Conservation (phyloP, 2,113 vertebrate genomes). For the Chauna torquata region DNA sequence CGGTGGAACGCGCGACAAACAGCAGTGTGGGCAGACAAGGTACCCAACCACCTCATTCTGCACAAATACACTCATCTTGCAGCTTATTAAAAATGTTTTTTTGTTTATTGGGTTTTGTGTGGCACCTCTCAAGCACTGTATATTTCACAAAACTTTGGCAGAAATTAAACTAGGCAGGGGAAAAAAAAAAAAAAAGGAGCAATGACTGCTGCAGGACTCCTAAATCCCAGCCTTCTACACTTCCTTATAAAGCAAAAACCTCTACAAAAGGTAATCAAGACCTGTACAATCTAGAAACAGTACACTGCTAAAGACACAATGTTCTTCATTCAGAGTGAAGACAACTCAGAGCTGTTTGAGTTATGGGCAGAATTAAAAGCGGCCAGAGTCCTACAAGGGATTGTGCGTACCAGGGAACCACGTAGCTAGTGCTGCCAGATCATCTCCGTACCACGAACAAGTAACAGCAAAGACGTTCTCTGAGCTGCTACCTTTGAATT, state of each 20-base stretch:
- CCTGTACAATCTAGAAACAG: neutral
- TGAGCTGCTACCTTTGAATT: neutral
- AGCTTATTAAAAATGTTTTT: neutral
- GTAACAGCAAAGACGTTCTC: neutral
- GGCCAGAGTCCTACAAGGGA: neutral
- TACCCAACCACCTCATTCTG: neutral
- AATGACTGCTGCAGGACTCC: neutral
- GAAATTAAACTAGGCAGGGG: neutral
- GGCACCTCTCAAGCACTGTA: neutral
- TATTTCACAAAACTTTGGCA: neutral
- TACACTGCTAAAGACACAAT: neutral
- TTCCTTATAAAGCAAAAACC: neutral
- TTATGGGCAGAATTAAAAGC: conserved; percentile 1
- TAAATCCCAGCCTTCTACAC: neutral
- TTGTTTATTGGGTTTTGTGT: neutral
- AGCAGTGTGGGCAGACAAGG: neutral
- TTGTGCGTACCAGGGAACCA: neutral
- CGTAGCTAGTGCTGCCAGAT: neutral
- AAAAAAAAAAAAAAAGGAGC: neutral
- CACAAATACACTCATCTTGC: neutral
- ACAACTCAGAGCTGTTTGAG: conserved; percentile 1
- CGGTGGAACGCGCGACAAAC: accelerated
- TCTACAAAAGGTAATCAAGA: neutral
- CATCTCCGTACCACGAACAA: neutral
- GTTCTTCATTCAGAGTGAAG: neutral